Conservation (phyloP, 2,113 vertebrate species). For the Eira barbara region DNA sequence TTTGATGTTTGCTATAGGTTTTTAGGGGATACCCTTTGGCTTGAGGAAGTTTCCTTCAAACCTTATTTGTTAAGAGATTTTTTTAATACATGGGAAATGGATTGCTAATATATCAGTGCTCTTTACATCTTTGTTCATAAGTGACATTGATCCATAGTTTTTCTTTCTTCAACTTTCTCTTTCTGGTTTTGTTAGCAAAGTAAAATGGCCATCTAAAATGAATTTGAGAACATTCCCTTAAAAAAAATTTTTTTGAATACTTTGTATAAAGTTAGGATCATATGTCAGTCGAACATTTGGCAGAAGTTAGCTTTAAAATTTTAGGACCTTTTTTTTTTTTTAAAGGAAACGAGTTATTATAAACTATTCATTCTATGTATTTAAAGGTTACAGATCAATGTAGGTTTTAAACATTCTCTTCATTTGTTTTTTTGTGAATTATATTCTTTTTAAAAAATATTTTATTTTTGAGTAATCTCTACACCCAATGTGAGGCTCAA, state of each 20-base stretch:
- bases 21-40: background rate
- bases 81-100: background rate
- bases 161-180: background rate
- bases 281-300: background rate
- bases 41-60: background rate
- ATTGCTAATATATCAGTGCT: background rate
- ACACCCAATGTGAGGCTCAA: too few species aligned
- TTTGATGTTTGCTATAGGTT: background rate
- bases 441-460: too few species aligned
- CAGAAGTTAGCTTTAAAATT: background rate
- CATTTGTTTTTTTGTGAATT: background rate
- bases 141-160: background rate
- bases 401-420: background rate
- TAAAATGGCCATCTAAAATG: background rate
- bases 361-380: background rate
- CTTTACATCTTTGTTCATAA: background rate
- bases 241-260: background rate
- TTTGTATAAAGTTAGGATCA: background rate
- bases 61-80: background rate
- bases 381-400: background rate
- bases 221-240: background rate
- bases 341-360: background rate
- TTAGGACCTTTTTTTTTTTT: background rate
- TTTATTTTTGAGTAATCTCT: too few species aligned
- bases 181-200: background rate